These are phyloP conservation scores for Megaustenia siamemsis DNA, from an alignment of 2,888 invertebrate genomes.

Conservation along the genomic window DNA sequence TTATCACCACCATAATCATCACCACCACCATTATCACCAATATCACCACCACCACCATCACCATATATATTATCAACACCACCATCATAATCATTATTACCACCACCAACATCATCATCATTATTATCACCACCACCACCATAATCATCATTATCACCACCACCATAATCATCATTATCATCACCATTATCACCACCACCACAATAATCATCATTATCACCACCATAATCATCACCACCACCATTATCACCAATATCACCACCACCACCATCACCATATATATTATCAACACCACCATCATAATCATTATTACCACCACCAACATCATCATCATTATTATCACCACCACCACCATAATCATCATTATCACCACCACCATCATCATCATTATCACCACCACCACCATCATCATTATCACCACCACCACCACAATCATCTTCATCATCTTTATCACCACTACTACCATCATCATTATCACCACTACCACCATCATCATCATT, in stretches of 20 bases:
- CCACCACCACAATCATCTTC: constrained; percentile 27
- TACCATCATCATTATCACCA: constrained; percentile 32
- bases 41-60: too few relatives aligned
- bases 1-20: too few relatives aligned
- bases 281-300: neutral
- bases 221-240: neutral
- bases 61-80: too few relatives aligned
- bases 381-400: neutral
- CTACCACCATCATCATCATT: neutral
- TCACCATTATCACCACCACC: neutral
- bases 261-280: neutral
- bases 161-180: neutral
- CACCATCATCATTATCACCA: constrained; percentile 28
- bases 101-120: too few relatives aligned
- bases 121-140: neutral
- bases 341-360: constrained; percentile 3
- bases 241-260: neutral
- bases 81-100: too few relatives aligned
- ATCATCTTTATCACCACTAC: constrained; percentile 31
- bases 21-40: too few relatives aligned
- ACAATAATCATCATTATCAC: neutral
- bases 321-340: neutral
- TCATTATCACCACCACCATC: neutral
- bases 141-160: neutral
- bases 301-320: neutral